Percentiles rank a stretch among this genome's conserved stretches.
Evolutionary conservation across 1,140 invertebrate species (phyloP).

Genomic region (Bicyclus anynana): DNA sequence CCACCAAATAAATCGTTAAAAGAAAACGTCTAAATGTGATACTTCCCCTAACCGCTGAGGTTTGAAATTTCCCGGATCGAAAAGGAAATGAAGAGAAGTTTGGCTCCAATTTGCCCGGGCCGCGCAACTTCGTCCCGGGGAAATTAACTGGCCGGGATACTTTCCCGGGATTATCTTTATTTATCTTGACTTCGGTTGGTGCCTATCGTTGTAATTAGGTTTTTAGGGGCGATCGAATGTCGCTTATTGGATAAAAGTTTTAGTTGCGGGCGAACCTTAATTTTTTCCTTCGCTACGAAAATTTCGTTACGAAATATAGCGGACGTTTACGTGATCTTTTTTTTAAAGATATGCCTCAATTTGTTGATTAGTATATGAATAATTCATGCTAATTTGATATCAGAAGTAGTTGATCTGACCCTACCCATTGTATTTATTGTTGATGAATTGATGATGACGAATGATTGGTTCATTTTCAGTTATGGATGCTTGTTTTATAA

Average conservation of each 20-base stretch:
- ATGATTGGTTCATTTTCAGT: too few species aligned
- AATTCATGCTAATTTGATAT: too few species aligned
- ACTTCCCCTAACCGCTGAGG: conserved; percentile 11
- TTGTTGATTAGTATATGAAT: too few species aligned
- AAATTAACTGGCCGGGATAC: conserved; percentile 35
- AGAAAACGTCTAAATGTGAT: not conserved
- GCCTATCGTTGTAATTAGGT: conserved; percentile 39
- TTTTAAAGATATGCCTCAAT: too few species aligned
- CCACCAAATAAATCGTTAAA: too few species aligned
- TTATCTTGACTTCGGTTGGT: conserved; percentile 24
- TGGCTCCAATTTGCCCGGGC: conserved; percentile 33
- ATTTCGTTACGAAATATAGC: not conserved
- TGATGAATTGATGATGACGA: too few species aligned
- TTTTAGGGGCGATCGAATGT: conserved; percentile 26
- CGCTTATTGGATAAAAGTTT: conserved; percentile 30
- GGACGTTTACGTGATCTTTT: too few species aligned
- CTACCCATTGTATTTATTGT: too few species aligned
- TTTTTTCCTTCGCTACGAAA: not conserved
- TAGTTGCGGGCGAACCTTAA: not conserved
- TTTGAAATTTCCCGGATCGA: conserved; percentile 13
- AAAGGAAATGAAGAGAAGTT: conserved; percentile 34
- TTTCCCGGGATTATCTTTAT: conserved; percentile 39
- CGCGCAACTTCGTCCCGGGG: conserved; percentile 27
- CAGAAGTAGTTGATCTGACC: too few species aligned
- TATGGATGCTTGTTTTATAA: too few species aligned